These are phyloP conservation scores for Eulemur albifrons DNA, from an alignment of 2,797 vertebrate genomes.

Conservation along the genomic window DNA sequence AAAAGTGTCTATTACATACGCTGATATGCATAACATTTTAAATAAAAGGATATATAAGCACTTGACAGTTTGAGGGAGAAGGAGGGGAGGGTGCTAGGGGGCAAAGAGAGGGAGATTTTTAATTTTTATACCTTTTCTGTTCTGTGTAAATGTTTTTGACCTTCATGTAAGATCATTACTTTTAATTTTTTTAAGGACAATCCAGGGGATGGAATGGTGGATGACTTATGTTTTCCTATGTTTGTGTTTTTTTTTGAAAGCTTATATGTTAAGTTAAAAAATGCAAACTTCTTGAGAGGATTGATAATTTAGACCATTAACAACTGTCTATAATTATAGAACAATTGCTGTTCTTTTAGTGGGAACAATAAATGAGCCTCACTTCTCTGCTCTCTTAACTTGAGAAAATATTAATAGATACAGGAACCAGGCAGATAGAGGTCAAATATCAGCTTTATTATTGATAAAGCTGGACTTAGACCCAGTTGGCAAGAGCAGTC, in stretches of 20 bases:
- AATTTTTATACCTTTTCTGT: neutral
- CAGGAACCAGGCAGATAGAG: neutral
- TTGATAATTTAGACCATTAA: constrained; percentile 5
- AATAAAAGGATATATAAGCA: neutral
- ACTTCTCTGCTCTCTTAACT: neutral
- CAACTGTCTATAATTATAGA: neutral
- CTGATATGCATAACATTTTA: neutral
- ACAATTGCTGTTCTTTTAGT: neutral
- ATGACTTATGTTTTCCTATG: neutral
- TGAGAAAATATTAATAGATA: neutral
- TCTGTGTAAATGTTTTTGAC: constrained; percentile 20
- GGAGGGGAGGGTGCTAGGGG: neutral
- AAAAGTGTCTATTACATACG: neutral
- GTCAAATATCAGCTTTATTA: neutral
- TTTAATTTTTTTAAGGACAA: constrained; percentile 9
- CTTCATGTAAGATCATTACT: neutral
- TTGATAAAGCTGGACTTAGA: neutral
- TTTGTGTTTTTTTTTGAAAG: neutral
- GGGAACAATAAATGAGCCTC: neutral
- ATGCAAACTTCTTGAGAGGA: neutral
- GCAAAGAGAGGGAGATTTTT: neutral
- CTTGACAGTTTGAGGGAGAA: neutral
- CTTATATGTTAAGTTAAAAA: constrained; percentile 20
- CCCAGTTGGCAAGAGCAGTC: neutral
- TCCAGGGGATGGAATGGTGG: neutral